Evolutionary conservation across 1,140 invertebrate genomes (phyloP).

Genomic region (Daktulosphaira vitifoliae): DNA sequence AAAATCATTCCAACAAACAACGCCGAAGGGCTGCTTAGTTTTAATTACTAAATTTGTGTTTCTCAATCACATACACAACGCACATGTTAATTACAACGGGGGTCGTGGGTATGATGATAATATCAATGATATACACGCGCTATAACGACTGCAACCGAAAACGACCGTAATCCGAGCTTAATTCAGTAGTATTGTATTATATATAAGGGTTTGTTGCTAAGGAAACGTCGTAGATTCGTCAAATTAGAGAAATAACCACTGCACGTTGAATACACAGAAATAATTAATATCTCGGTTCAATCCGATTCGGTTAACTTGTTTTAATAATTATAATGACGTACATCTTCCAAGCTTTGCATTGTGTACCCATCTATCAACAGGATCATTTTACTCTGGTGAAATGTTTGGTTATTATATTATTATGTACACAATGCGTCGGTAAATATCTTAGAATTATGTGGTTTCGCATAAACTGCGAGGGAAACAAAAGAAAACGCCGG

Average conservation of each 20-base stretch:
- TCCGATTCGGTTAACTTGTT: conserved; percentile 24
- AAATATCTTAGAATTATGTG: too few species aligned
- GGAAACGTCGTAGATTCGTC: conserved; percentile 10
- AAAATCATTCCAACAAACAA: too few species aligned
- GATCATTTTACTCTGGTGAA: conserved; percentile 18
- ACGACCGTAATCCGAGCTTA: conserved; percentile 20
- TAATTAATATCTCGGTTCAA: conserved; percentile 29
- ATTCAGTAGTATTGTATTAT: neutral
- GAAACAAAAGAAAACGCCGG: neutral
- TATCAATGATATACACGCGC: neutral
- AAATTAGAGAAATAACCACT: conserved; percentile 24
- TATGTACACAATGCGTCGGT: too few species aligned
- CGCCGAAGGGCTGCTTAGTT: too few species aligned
- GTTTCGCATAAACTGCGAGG: neutral
- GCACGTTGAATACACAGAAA: neutral
- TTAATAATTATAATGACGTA: neutral
- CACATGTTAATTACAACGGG: neutral
- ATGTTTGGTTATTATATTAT: too few species aligned
- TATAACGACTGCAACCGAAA: neutral
- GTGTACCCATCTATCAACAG: conserved; percentile 10
- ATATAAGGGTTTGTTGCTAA: too few species aligned
- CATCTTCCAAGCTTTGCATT: conserved; percentile 1
- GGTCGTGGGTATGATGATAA: neutral
- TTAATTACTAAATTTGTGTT: too few species aligned
- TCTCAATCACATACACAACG: neutral